phyloP scores from a whole-genome alignment of 1,140 invertebrate species.

The Orius laevigatus region DNA sequence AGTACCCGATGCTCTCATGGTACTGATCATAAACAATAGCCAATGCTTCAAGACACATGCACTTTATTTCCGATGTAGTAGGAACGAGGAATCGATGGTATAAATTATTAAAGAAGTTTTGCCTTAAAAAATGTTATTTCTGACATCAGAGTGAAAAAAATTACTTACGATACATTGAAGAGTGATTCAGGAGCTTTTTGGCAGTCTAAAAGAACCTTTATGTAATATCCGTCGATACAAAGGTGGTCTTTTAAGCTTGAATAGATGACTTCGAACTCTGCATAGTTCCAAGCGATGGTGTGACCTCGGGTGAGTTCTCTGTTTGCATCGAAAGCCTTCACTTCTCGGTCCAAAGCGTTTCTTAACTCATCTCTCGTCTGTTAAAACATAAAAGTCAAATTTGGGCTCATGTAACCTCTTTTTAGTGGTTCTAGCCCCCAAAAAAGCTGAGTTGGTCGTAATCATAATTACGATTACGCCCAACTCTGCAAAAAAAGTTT shows the following conservation, averaged over 20 bases:
- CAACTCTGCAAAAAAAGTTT: no score
- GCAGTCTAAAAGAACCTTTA: conserved; percentile 84
- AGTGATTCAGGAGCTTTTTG: conserved; percentile 69
- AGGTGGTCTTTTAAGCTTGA: conserved; percentile 89
- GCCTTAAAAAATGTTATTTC: no score
- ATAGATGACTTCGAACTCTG: conserved; percentile 91
- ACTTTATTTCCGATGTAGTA: conserved; percentile 79
- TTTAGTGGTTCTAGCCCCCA: no score
- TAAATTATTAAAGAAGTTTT: conserved; percentile 97
- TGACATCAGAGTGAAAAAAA: no score
- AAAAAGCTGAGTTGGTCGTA: no score
- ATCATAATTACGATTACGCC: no score
- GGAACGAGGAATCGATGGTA: conserved; percentile 93
- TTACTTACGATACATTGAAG: conserved; percentile 74
- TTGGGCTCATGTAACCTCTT: no score
- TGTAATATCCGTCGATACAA: conserved; percentile 96
- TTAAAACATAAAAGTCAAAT: no score
- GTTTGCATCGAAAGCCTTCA: conserved; percentile 76
- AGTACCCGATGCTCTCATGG: conserved; percentile 90
- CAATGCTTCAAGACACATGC: conserved; percentile 94
- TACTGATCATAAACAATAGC: conserved; percentile 92
- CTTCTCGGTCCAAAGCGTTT: conserved; percentile 84
- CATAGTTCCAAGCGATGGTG: conserved; percentile 93
- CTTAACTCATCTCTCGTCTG: conserved; percentile 89
- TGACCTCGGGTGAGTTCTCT: conserved; percentile 68